A percentile compares a stretch with the other conserved stretches of the same genome.
phyloP scores from a whole-genome alignment of 2,113 vertebrate genomes.

The Rostratula benghalensis region DNA sequence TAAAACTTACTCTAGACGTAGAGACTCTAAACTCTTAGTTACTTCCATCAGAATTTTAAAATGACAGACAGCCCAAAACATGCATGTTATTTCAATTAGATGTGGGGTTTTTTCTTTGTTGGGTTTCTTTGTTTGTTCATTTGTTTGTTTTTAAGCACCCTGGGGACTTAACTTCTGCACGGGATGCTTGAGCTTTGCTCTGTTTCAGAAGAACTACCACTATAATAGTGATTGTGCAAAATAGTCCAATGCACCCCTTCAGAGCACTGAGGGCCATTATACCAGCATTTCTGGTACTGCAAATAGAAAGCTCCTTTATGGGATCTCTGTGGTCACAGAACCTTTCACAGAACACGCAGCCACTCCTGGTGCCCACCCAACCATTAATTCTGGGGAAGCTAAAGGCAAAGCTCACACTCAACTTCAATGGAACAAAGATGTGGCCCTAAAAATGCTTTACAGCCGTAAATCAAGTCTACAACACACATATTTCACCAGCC shows the following conservation, averaged over 20 bases:
- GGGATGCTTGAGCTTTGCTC: neutral
- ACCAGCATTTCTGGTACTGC: neutral
- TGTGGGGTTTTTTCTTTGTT: neutral
- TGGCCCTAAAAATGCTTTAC: neutral
- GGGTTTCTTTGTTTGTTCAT: neutral
- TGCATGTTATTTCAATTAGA: neutral
- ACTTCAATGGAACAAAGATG: neutral
- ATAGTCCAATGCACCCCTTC: neutral
- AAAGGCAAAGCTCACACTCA: neutral
- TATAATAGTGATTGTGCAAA: neutral
- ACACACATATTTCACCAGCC: neutral
- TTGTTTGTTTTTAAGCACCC: neutral
- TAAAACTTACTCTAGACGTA: neutral
- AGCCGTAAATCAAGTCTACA: neutral
- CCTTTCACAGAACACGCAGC: accelerated
- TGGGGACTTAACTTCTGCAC: neutral
- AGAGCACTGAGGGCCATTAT: neutral
- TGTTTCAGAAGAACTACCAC: neutral
- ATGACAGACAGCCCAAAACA: neutral
- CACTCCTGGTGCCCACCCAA: neutral
- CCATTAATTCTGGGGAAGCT: neutral
- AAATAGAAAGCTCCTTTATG: neutral
- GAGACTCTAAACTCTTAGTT: neutral
- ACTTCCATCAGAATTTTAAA: neutral
- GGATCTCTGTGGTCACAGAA: neutral